Evolutionary conservation across 2,888 invertebrate genomes (phyloP).

Genomic region (Dynastes maya): DNA sequence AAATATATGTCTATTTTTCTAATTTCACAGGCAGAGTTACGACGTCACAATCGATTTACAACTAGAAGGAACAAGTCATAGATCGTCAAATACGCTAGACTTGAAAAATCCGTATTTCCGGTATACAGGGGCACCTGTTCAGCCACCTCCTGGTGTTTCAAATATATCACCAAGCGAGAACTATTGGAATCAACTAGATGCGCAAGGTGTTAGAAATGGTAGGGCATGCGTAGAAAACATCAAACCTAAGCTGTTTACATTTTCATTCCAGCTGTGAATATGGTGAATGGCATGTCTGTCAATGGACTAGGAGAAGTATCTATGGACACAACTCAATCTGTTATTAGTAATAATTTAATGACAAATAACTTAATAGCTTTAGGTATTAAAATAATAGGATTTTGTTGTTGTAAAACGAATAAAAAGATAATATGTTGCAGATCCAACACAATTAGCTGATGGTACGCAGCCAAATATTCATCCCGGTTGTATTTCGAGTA

Average conservation of each 20-base stretch:
- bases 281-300: conserved; percentile 84
- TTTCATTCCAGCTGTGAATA: conserved; percentile 74
- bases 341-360: conserved; percentile 72
- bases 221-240: conserved; percentile 39
- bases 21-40: conserved; percentile 88
- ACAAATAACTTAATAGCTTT: conserved; percentile 70
- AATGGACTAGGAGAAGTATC: conserved; percentile 83
- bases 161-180: conserved; percentile 94
- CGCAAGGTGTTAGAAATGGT: conserved; percentile 76
- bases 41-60: conserved; percentile 97
- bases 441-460: conserved; percentile 67
- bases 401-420: background rate
- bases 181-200: conserved; percentile 90
- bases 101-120: conserved; percentile 99
- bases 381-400: conserved; percentile 57
- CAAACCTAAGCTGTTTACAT: too few relatives aligned
- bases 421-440: conserved; percentile 55
- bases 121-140: conserved; percentile 93
- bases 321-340: conserved; percentile 78
- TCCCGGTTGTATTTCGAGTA: conserved; percentile 77
- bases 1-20: background rate
- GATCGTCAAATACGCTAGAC: conserved; percentile 93
- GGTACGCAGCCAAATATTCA: conserved; percentile 76
- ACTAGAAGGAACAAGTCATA: conserved; percentile 89
- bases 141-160: conserved; percentile 93